A percentile compares a stretch with the other conserved stretches of the same genome.
These are phyloP conservation scores for Exaiptasia diaphana DNA, from an alignment of 64 coral and sea anemone genomes.

Conservation along the genomic window DNA sequence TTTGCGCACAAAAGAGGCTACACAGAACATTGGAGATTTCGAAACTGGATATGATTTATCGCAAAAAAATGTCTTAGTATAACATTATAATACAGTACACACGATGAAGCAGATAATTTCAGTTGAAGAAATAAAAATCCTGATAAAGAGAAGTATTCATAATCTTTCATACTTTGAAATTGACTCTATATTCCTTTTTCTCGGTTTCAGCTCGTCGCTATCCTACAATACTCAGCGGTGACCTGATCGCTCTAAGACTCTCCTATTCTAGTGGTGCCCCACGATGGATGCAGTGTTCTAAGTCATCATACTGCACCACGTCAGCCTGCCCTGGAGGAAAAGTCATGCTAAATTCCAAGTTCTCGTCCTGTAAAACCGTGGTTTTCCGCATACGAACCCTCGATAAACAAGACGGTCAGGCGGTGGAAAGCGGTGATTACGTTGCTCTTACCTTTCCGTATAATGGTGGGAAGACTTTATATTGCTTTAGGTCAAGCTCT, in stretches of 20 bases:
- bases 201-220: no score
- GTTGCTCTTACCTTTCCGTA: background rate
- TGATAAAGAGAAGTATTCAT: no score
- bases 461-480: background rate
- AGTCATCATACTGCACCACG: background rate
- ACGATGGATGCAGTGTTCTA: background rate
- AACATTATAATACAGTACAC: no score
- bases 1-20: no score
- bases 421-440: background rate
- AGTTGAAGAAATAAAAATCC: no score
- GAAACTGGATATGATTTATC: no score
- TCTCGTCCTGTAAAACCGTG: background rate
- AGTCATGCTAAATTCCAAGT: background rate
- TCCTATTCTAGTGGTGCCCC: background rate
- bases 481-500: background rate
- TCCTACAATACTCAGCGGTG: background rate
- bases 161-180: no score
- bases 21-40: no score
- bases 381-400: background rate
- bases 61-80: no score
- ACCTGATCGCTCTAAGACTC: background rate
- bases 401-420: background rate
- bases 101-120: no score
- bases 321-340: background rate
- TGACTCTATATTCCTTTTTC: no score